A percentile compares a stretch with the other conserved stretches of the same genome.
Evolutionary conservation across 2,888 invertebrate species (phyloP).

Genomic region (Petrolisthes manimaculis): DNA sequence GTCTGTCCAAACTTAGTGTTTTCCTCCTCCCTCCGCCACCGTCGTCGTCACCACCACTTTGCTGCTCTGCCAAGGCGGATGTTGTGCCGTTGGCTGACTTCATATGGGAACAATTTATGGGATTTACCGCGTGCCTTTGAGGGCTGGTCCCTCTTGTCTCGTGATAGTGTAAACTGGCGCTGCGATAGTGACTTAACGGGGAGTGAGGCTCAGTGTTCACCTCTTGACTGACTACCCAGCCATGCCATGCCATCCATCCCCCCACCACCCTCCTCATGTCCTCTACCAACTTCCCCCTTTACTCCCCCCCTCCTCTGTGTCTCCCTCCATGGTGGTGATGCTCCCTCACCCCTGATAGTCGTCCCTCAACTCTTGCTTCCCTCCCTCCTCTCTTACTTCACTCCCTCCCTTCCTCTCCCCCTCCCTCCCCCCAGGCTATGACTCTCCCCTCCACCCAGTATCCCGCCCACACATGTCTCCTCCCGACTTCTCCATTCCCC

Average conservation of each 20-base stretch:
- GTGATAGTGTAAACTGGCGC: conserved; percentile 39
- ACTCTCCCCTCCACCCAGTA: not conserved
- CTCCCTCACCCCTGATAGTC: too few species aligned
- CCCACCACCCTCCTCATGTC: too few species aligned
- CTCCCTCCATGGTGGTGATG: too few species aligned
- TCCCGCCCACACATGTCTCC: not conserved
- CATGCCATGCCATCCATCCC: too few species aligned
- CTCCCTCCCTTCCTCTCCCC: not conserved
- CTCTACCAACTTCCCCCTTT: not conserved
- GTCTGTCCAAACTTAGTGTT: conserved; percentile 20
- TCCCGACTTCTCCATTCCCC: not conserved
- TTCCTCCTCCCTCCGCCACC: conserved; percentile 24
- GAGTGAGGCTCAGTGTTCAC: conserved; percentile 11
- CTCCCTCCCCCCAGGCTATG: too few species aligned
- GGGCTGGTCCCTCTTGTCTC: conserved; percentile 34
- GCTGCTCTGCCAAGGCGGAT: conserved; percentile 44
- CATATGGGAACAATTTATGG: conserved; percentile 51
- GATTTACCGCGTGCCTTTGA: conserved; percentile 48
- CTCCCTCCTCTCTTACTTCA: not conserved
- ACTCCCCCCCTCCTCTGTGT: not conserved
- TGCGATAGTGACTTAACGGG: conserved; percentile 37
- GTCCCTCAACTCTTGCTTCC: not conserved
- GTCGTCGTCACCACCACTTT: too few species aligned
- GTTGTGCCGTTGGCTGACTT: conserved; percentile 41
- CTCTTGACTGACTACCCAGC: not conserved